phyloP scores from a whole-genome alignment of 2,113 vertebrate genomes.

The human region GRCh38 chr1:194217501-194218000 shows the following conservation, averaged over 20 bases:
- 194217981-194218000: neutral
- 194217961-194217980: neutral
- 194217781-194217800: neutral
- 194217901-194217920: neutral
- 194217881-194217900: neutral
- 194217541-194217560: neutral
- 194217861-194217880: neutral
- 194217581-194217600: neutral
- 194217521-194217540: neutral
- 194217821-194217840: neutral
- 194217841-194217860: neutral
- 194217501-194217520: neutral
- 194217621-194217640: neutral
- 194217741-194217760: neutral
- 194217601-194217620: neutral
- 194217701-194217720: neutral
- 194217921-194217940: neutral
- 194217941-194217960: rapidly evolving
- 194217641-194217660: neutral
- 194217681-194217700: neutral
- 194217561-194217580: neutral
- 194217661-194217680: neutral
- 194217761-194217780: neutral
- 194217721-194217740: neutral
- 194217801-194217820: neutral